These are phyloP conservation scores for Gymnodraco acuticeps DNA, from an alignment of 2,797 vertebrate species.

Conservation along the genomic window DNA sequence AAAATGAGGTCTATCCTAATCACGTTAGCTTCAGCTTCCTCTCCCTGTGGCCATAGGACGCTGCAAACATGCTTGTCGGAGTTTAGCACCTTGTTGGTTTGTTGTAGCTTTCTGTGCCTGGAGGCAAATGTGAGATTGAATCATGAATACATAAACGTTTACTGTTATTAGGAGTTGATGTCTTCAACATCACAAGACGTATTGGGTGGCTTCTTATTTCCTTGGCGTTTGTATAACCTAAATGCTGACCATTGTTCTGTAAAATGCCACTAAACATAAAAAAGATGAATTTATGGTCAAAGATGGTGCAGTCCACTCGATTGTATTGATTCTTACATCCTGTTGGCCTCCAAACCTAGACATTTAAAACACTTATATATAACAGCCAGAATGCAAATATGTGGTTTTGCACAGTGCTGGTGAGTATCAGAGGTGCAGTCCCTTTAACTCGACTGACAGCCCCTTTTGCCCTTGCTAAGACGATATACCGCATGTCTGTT, in stretches of 20 bases:
- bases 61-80: constrained; percentile 25
- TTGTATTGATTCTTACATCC: constrained; percentile 10
- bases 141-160: neutral
- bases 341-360: constrained; percentile 20
- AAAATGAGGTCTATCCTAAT: constrained; percentile 46
- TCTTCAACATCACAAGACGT: constrained; percentile 14
- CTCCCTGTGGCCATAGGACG: constrained; percentile 18
- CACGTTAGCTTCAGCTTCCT: constrained; percentile 48
- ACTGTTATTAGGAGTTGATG: constrained; percentile 4
- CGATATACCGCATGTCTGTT: neutral
- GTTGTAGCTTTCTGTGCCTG: constrained; percentile 28
- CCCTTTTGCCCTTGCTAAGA: neutral
- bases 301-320: constrained; percentile 10
- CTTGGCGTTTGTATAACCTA: constrained; percentile 8
- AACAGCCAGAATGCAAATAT: constrained; percentile 17
- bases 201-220: constrained; percentile 9
- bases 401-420: constrained; percentile 2
- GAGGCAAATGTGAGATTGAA: constrained; percentile 14
- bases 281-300: constrained; percentile 27
- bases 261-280: constrained; percentile 41
- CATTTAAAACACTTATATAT: constrained; percentile 26
- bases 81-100: constrained; percentile 38
- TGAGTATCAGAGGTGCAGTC: constrained; percentile 7
- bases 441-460: constrained; percentile 12
- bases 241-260: constrained; percentile 8